Conservation (phyloP, 2,888 invertebrate genomes). For the Xestia c-nigrum region DNA sequence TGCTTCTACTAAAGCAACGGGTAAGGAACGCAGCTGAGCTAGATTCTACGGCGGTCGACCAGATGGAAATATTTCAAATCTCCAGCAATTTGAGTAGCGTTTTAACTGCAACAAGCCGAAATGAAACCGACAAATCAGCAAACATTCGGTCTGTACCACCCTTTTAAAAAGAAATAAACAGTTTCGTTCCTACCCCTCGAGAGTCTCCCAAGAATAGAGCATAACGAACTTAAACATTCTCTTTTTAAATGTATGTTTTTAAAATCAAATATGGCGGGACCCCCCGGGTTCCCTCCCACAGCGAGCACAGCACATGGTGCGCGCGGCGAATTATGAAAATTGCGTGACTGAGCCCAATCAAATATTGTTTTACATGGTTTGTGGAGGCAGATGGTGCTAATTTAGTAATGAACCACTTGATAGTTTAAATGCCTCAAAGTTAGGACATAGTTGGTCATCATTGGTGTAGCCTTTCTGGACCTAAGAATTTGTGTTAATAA, state of each 20-base stretch:
- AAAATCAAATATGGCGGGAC: slow-evolving; percentile 64
- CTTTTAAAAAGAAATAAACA: neutral
- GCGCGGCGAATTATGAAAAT: slow-evolving; percentile 67
- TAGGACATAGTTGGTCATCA: slow-evolving; percentile 4
- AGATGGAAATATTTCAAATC: neutral
- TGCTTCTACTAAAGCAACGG: neutral
- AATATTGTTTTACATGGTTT: slow-evolving; percentile 65
- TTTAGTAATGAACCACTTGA: slow-evolving; percentile 37
- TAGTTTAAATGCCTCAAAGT: slow-evolving; percentile 20
- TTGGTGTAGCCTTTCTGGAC: neutral
- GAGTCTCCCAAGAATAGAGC: slow-evolving; percentile 39
- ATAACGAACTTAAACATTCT: slow-evolving; percentile 23
- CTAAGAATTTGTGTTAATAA: neutral
- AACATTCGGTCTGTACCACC: neutral
- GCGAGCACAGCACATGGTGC: slow-evolving; percentile 57
- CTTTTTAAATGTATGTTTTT: slow-evolving; percentile 44
- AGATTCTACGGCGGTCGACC: neutral
- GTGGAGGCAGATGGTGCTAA: slow-evolving; percentile 49
- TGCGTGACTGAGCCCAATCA: slow-evolving; percentile 64
- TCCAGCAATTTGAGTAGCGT: neutral
- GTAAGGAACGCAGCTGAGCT: neutral
- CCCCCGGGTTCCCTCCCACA: slow-evolving; percentile 65
- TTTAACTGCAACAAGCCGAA: neutral
- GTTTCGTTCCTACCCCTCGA: slow-evolving; percentile 1
- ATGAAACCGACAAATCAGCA: neutral